Conservation (phyloP, 2,888 invertebrate genomes). For the Agrotis exclamationis region DNA sequence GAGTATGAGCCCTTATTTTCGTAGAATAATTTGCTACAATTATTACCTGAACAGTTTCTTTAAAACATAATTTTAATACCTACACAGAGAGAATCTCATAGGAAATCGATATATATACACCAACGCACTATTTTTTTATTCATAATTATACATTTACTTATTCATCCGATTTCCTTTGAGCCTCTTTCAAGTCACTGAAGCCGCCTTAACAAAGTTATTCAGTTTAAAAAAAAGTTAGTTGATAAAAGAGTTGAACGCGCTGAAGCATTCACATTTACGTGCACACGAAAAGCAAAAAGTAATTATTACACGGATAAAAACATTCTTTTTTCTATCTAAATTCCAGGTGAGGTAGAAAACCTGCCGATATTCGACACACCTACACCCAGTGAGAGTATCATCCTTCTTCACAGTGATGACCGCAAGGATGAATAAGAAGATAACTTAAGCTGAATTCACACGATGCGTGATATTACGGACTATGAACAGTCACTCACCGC, state of each 20-base stretch:
- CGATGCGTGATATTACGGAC: too few relatives aligned
- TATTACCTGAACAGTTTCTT: too few relatives aligned
- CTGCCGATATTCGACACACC: conserved; percentile 83
- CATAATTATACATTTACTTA: not conserved
- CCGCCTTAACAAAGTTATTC: too few relatives aligned
- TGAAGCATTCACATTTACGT: not conserved
- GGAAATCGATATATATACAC: too few relatives aligned
- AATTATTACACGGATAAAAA: too few relatives aligned
- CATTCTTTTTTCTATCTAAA: not conserved
- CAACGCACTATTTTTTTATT: not conserved
- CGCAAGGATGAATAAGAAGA: conserved; percentile 67
- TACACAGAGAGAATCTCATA: not conserved
- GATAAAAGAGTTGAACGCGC: too few relatives aligned
- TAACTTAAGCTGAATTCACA: not conserved
- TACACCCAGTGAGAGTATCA: conserved; percentile 83
- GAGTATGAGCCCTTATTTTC: conserved; percentile 34
- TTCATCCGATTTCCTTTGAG: not conserved
- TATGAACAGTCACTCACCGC: too few relatives aligned
- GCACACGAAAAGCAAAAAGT: not conserved
- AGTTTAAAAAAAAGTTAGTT: too few relatives aligned
- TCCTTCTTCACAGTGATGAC: conserved; percentile 81
- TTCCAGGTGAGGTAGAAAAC: conserved; percentile 88
- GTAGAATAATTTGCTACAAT: not conserved
- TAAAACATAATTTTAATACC: too few relatives aligned
- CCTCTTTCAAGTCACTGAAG: not conserved